Conservation (phyloP, 2,797 vertebrate genomes). For the Gadopsis marmoratus region DNA sequence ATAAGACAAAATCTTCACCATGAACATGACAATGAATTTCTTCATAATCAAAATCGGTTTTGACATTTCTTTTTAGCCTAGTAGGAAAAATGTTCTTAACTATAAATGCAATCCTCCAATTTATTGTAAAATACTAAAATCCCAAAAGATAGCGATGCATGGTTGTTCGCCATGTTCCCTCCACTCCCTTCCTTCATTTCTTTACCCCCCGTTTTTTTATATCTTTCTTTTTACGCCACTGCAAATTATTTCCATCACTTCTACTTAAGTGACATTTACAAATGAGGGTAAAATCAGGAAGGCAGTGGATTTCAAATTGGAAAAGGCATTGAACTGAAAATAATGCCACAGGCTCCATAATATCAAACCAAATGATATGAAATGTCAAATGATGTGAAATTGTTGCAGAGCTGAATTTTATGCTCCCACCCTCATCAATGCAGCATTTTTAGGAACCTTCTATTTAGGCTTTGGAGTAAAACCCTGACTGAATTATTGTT, state of each 20-base stretch:
- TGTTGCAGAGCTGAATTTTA: constrained; percentile 72
- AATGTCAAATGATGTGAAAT: constrained; percentile 85
- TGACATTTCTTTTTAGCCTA: neutral
- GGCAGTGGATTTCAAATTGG: constrained; percentile 81
- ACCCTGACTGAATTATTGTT: constrained; percentile 43
- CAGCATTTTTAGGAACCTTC: constrained; percentile 54
- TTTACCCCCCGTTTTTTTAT: constrained; percentile 3
- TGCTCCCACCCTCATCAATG: constrained; percentile 67
- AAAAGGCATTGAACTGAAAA: constrained; percentile 83
- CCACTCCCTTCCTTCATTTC: neutral
- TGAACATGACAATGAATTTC: neutral
- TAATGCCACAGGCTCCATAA: constrained; percentile 82
- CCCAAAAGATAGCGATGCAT: neutral
- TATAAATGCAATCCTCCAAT: neutral
- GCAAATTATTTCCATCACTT: constrained; percentile 80
- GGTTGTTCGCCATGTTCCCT: neutral
- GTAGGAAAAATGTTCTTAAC: neutral
- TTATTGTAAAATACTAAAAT: neutral
- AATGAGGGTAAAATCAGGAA: constrained; percentile 83
- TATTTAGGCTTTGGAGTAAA: constrained; percentile 44
- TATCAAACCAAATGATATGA: constrained; percentile 83
- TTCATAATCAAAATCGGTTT: constrained; percentile 6
- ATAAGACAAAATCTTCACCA: neutral
- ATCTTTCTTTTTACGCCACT: constrained; percentile 57
- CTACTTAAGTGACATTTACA: constrained; percentile 85